Evolutionary conservation across 2,113 vertebrate genomes (phyloP), one percentile per base, ranked within the genome.

Genomic region (Andinoacara biseriatus): DNA sequence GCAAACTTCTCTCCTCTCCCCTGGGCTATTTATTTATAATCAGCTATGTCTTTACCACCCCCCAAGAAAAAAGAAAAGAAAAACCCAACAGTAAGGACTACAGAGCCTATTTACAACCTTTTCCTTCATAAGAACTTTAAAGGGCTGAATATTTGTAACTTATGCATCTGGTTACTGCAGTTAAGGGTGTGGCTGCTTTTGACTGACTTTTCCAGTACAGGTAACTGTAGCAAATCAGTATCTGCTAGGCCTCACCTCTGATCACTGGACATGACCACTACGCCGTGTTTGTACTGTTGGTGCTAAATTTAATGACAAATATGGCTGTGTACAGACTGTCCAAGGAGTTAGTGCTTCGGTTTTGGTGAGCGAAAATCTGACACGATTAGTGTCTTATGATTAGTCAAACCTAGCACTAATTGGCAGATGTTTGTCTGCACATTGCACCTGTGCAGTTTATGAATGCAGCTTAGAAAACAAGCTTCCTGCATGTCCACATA

Each of bases 11-110:
- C 43, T 69, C 65, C 15, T 31, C 29, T 33, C 31, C 31, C 10
- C 18, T 72, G 18, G 46, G 67, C 67, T 54, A 18, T 69, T 49
- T 49, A 49, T 69, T 54, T 72, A 72, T 72, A 72, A 72, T 72
- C 67, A 54, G 67, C 46, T 72, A 26, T 54, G 67, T 7, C 17
- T 52, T 33, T 72, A 72, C 46, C n/a, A n/a, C n/a, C n/a, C n/a
- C n/a, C n/a, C n/a, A n/a, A n/a, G n/a, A n/a, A n/a, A n/a, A n/a
- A n/a, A n/a, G n/a, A n/a, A n/a, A n/a, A n/a, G n/a, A n/a, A n/a
- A n/a, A n/a, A n/a, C n/a, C n/a, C n/a, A n/a, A 29, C 5, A 20
- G 40, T 29, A 31, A 31, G 31, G 5, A 46, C 4, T 46, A 14
- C 14, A 31, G 31, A 31, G 5, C 5, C 5, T 31, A 5, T 31